Conservation (phyloP, 2,797 vertebrate species). For the Argentina silus region DNA sequence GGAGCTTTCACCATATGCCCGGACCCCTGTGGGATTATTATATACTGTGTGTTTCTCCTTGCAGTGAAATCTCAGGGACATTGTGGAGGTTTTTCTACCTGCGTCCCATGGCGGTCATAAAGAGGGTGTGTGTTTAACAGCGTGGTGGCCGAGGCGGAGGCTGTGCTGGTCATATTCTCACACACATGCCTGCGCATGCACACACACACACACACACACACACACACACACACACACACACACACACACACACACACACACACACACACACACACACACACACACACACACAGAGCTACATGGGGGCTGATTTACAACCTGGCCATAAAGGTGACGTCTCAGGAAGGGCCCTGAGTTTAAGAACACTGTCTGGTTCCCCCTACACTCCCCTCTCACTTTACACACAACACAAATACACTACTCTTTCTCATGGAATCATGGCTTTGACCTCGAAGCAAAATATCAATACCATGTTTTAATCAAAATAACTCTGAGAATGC, state of each 20-base stretch:
- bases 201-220: slow-evolving; percentile 46
- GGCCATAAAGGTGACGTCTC: slow-evolving; percentile 44
- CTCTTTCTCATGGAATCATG: slow-evolving; percentile 27
- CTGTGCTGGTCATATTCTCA: slow-evolving; percentile 52
- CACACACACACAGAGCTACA: slow-evolving; percentile 42
- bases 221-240: slow-evolving; percentile 43
- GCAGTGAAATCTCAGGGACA: slow-evolving; percentile 74
- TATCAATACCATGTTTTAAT: slow-evolving; percentile 7
- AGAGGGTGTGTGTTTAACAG: slow-evolving; percentile 47
- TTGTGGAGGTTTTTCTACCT: slow-evolving; percentile 71
- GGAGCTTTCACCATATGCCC: slow-evolving; percentile 19
- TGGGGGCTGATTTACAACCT: slow-evolving; percentile 55
- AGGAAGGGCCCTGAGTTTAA: slow-evolving; percentile 37
- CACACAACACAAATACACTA: slow-evolving; percentile 3
- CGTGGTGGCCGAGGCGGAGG: slow-evolving; percentile 40
- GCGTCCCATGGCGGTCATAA: slow-evolving; percentile 64
- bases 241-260: slow-evolving; percentile 35
- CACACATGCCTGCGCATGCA: slow-evolving; percentile 39
- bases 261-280: slow-evolving; percentile 34
- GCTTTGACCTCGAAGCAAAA: slow-evolving; percentile 20
- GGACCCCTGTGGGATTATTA: slow-evolving; percentile 3
- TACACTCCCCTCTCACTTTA: slow-evolving; percentile 10
- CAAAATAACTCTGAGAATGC: slow-evolving; percentile 20
- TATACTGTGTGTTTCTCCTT: slow-evolving; percentile 43
- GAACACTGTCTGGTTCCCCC: slow-evolving; percentile 36